Evolutionary conservation across 2,113 vertebrate genomes (phyloP).

Genomic region (Colinus virginianus): DNA sequence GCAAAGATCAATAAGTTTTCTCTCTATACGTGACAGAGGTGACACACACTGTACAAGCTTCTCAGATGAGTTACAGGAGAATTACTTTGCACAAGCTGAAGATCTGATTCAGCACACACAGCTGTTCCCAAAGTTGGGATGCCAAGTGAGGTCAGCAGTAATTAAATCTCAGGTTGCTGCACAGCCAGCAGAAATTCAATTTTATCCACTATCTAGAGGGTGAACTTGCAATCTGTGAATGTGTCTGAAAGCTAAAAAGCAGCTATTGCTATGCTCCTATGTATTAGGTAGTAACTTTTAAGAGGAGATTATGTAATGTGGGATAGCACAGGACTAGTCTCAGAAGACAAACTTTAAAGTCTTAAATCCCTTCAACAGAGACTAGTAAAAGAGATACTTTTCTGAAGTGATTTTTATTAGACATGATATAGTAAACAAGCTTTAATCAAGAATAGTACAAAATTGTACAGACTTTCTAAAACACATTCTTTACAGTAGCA

Average conservation of each 20-base stretch:
- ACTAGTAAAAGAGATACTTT: background rate
- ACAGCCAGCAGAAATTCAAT: background rate
- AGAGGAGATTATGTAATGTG: background rate
- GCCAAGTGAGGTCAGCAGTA: constrained; percentile 43
- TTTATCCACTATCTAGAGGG: background rate
- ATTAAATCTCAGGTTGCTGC: background rate
- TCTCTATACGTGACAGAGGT: background rate
- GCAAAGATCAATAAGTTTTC: background rate
- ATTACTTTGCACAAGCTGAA: background rate
- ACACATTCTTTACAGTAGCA: background rate
- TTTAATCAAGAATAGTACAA: background rate
- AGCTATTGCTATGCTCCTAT: background rate
- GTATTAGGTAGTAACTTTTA: background rate
- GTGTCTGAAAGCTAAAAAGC: background rate
- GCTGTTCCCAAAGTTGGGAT: constrained; percentile 30
- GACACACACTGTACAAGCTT: background rate
- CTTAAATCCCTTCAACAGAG: background rate
- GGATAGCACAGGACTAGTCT: background rate
- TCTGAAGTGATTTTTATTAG: constrained; percentile 22
- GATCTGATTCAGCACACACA: constrained; percentile 41
- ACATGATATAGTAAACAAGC: constrained; percentile 16
- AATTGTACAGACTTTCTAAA: background rate
- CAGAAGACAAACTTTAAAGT: background rate
- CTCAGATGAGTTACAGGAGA: constrained; percentile 9
- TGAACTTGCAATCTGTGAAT: background rate